A percentile compares a stretch with the other conserved stretches of the same genome.
Evolutionary conservation across 2,113 vertebrate species (phyloP).

Genomic region (Hippocampus comes): DNA sequence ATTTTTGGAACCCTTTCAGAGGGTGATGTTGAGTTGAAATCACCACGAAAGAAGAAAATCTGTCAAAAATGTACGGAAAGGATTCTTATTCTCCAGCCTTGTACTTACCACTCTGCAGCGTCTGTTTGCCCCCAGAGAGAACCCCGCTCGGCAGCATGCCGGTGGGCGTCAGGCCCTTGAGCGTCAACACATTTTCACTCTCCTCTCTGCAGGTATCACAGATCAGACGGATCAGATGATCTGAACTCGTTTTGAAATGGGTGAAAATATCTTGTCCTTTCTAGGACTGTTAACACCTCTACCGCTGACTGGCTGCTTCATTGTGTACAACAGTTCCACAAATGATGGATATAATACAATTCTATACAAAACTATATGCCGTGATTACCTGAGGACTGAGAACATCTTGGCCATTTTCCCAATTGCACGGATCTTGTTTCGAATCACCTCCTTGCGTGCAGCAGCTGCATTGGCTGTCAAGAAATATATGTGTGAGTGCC

Average conservation of each 20-base stretch:
- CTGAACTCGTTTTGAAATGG: conserved; percentile 15
- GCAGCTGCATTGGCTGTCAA: conserved; percentile 77
- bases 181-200: conserved; percentile 81
- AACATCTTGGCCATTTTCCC: conserved; percentile 85
- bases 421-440: conserved; percentile 81
- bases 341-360: background rate
- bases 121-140: conserved; percentile 79
- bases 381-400: conserved; percentile 74
- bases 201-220: conserved; percentile 74
- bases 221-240: conserved; percentile 30
- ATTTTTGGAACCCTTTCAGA: background rate
- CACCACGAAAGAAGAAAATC: conserved; percentile 24
- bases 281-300: background rate
- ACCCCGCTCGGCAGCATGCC: conserved; percentile 82
- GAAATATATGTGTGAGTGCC: background rate
- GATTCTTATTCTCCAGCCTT: conserved; percentile 7
- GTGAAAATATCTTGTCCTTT: conserved; percentile 4
- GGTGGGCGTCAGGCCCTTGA: conserved; percentile 80
- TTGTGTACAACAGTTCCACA: background rate
- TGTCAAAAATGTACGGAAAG: conserved; percentile 22
- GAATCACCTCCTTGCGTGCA: conserved; percentile 80
- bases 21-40: conserved; percentile 5
- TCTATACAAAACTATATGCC: background rate
- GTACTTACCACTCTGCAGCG: conserved; percentile 78
- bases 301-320: too few species aligned